phyloP scores from a whole-genome alignment of 2,888 invertebrate species.

The Limulus polyphemus region DNA sequence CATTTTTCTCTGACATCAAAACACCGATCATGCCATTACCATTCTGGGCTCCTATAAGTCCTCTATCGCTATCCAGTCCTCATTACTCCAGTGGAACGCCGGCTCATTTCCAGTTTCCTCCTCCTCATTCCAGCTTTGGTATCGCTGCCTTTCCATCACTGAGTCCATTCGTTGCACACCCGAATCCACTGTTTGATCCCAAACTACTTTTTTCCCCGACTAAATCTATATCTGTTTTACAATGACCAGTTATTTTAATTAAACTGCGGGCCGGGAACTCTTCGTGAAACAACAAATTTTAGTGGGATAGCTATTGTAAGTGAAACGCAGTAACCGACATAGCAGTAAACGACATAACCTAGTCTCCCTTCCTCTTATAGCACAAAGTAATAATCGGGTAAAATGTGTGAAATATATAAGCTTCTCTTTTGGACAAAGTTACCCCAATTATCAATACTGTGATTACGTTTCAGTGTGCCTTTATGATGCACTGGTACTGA shows the following conservation, averaged over 20 bases:
- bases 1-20: slow-evolving; percentile 34
- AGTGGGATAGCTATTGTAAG: too few relatives aligned
- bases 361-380: too few relatives aligned
- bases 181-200: slow-evolving; percentile 26
- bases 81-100: slow-evolving; percentile 6
- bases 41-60: slow-evolving; percentile 20
- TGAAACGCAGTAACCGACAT: too few relatives aligned
- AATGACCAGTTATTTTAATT: slow-evolving; percentile 9
- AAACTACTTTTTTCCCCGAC: slow-evolving; percentile 25
- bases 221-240: slow-evolving; percentile 28
- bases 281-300: too few relatives aligned
- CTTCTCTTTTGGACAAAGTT: too few relatives aligned
- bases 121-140: slow-evolving; percentile 6
- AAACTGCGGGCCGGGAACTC: too few relatives aligned
- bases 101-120: slow-evolving; percentile 29
- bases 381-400: too few relatives aligned
- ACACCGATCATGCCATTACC: slow-evolving; percentile 22
- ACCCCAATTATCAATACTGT: too few relatives aligned
- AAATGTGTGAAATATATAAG: too few relatives aligned
- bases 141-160: slow-evolving; percentile 20
- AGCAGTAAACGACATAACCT: too few relatives aligned
- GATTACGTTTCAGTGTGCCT: too few relatives aligned
- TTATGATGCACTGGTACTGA: too few relatives aligned
- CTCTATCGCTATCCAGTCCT: slow-evolving; percentile 20
- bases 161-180: slow-evolving; percentile 22